Base-by-base conservation (phyloP, 2,888 invertebrate genomes). In the Ganaspis brasiliensis region DNA sequence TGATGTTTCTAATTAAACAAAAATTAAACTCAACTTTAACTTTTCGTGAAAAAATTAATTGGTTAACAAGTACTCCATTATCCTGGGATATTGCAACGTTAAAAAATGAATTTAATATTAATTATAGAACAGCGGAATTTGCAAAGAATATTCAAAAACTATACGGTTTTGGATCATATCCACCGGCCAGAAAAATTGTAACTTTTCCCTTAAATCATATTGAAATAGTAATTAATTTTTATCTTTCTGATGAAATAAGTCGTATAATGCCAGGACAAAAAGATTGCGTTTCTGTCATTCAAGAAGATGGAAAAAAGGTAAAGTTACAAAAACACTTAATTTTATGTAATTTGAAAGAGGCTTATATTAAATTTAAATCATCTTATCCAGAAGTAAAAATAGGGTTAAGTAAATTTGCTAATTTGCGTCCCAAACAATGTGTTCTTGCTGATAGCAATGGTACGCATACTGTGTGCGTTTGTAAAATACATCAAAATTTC, bases 151-250 rank as follows among this genome's bases (percentile, higher is more conserved):
- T 52, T 16, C 52, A 52, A 52, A 52, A 19, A 4, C 2, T 16
- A 2, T 8, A 52, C 52, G 52, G 52, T 52, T 52, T 52, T 52
- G 52, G 52, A 16, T 52, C 52, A 19, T 52, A 52, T 52, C 52
- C 52, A 8, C 52, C 52, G 2, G 6, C n/a, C 4, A n/a, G 52
- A 52, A n/a, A 52, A 52, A 16, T 3, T 52, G 6, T 8, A 16
- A 8, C 2, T 52, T 52, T 52, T 52, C 6, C 52, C 8, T n/a
- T 16, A 19, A 5, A 52, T 4, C 2, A 4, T 19, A 8, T 52
- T 52, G n/a, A 16, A 52, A 16, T 4, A 52, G 8, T 52, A 19
- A 52, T 16, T 16, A 52, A 52, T 19, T 52, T 52, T 19, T 52
- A 52, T 52, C 52, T 52, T 19, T 52, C 52, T 52, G 52, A 52